A percentile compares a stretch with the other conserved stretches of the same genome.
Evolutionary conservation across 2,888 invertebrate species (phyloP).

Genomic region (Metacarcinus magister): DNA sequence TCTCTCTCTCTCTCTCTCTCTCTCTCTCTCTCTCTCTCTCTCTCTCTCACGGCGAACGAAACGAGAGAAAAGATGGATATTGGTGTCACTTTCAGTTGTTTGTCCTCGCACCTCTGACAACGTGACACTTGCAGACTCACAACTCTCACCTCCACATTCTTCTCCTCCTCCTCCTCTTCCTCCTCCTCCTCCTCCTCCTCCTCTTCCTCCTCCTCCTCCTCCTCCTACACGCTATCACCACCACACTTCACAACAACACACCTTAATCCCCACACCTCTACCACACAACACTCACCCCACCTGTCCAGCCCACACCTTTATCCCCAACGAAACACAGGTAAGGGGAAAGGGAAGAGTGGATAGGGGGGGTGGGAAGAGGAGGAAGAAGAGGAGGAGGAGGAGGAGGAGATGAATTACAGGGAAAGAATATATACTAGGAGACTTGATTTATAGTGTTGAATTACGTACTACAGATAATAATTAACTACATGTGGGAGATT

Average conservation of each 20-base stretch:
- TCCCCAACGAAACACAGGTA: no score
- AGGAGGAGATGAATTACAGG: no score
- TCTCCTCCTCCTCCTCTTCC: not conserved
- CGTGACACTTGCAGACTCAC: not conserved
- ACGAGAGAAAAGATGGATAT: not conserved
- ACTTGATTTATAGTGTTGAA: no score
- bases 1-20: not conserved
- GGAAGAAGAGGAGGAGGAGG: no score
- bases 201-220: not conserved
- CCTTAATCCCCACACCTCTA: no score
- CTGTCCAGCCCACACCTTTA: no score
- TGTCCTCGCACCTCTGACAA: not conserved
- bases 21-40: slow-evolving; percentile 48
- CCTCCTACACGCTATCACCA: not conserved
- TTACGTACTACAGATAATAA: no score
- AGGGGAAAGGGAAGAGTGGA: no score
- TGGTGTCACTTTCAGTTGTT: not conserved
- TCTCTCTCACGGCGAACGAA: not conserved
- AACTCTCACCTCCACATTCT: slow-evolving; percentile 3
- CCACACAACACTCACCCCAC: not conserved
- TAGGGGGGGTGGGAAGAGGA: no score
- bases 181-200: not conserved
- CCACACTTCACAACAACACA: not conserved
- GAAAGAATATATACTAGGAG: no score
- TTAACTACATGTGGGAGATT: no score